These are phyloP conservation scores for Andrena praecox DNA, from an alignment of 2,888 invertebrate species.

Conservation along the genomic window DNA sequence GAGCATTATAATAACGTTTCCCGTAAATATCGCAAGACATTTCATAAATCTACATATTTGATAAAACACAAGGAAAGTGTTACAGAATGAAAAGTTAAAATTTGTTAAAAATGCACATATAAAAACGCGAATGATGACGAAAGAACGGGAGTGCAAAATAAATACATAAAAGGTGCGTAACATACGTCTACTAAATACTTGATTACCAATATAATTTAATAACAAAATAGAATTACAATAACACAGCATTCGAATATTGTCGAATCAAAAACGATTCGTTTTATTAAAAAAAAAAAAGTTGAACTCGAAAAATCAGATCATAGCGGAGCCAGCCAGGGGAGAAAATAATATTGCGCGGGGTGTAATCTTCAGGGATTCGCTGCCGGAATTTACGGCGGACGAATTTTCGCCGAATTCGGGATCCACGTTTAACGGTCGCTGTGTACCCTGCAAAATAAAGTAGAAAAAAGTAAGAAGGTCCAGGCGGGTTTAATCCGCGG, in stretches of 20 bases:
- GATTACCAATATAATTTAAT: too few species aligned
- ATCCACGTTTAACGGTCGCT: constrained; percentile 35
- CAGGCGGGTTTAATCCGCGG: constrained; percentile 42
- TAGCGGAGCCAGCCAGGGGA: background rate
- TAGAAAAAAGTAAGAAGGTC: constrained; percentile 27
- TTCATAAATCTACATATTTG: too few species aligned
- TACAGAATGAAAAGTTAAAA: too few species aligned
- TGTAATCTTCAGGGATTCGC: background rate
- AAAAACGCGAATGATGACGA: too few species aligned
- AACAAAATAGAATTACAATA: too few species aligned
- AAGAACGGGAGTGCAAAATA: too few species aligned
- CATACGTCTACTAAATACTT: too few species aligned
- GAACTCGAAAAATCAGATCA: background rate
- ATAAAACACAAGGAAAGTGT: too few species aligned
- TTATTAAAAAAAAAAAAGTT: background rate
- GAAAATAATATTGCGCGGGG: constrained; percentile 21
- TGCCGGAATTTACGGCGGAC: constrained; percentile 15
- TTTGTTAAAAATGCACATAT: too few species aligned
- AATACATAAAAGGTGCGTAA: too few species aligned
- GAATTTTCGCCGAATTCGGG: constrained; percentile 44
- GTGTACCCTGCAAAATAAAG: constrained; percentile 35
- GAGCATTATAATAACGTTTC: background rate
- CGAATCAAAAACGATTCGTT: too few species aligned
- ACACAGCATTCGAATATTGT: too few species aligned
- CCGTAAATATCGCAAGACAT: background rate